Evolutionary conservation across 2,113 vertebrate species (phyloP).

Genomic region (Saguinus midas): DNA sequence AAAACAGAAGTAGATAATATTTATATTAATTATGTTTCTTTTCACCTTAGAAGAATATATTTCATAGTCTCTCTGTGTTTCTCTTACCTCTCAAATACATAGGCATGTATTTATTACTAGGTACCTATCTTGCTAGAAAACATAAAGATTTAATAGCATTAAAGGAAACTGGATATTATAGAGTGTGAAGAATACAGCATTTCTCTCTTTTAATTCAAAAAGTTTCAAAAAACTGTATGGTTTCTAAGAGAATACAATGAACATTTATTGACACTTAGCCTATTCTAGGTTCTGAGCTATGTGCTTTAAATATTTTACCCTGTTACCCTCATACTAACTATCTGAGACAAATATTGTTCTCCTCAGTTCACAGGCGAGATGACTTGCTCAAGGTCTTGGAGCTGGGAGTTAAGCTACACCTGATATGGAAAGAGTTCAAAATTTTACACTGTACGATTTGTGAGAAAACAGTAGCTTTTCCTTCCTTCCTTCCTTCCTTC

Average conservation of each 20-base stretch:
- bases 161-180: not conserved
- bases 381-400: not conserved
- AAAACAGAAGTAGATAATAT: conserved; percentile 60
- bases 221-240: not conserved
- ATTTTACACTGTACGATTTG: not conserved
- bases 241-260: not conserved
- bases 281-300: not conserved
- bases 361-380: not conserved
- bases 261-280: not conserved
- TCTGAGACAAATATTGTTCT: not conserved
- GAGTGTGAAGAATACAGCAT: not conserved
- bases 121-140: not conserved
- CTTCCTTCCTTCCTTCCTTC: not conserved
- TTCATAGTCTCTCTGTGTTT: not conserved
- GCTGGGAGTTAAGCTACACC: not conserved
- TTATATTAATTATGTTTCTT: conserved; percentile 58
- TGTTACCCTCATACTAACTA: not conserved
- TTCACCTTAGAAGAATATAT: not conserved
- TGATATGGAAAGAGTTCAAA: not conserved
- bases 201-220: not conserved
- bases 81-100: not conserved
- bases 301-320: not conserved
- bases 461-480: not conserved
- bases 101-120: not conserved
- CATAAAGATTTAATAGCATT: not conserved